Base-by-base conservation (phyloP, 2,113 vertebrate genomes). In the Capricornis sumatraensis region DNA sequence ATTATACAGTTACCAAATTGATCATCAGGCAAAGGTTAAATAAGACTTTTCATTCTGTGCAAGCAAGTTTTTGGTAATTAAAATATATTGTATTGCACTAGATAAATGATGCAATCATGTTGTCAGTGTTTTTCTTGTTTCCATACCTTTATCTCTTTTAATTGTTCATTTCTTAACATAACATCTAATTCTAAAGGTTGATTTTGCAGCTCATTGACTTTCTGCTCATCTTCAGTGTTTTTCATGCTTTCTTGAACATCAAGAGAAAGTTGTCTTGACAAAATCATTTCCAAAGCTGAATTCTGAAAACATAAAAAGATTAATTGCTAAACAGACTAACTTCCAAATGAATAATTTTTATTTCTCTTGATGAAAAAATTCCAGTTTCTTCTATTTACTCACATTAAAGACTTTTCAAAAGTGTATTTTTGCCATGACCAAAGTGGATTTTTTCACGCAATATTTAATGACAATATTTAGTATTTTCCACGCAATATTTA, bases 91-190 rank as follows among this genome's bases (percentile, higher is more conserved):
- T 98, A 90, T 84, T 60, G 62, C 7, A 62, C 78, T 92, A 64
- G 91, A 60, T 95, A 88, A 97, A 93, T 36, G 91, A 89, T 3
- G 50, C 94, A 97, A 96, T 98, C 97, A 97, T 16, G 87, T 36
- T 36, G 91, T 87, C 83, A 98, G 96, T 78, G 90, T 43, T 89
- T 97, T 97, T 95, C 87, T 55, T 88, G 85, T 97, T 98, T 97
- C 91, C 98, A 83, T 98, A 99, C 99, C 99, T 99, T 99, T 94
- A 99, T 99, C 79, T 99, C 99, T 96, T 99, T 98, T 55, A 99
- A 97, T 97, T 99, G 99, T 97, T 98, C 98, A 79, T 98, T 98
- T 99, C 99, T 99, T 81, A 99, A 98, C 74, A 98, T 89, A 1
- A 98, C 97, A 98, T 98, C 98, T 82, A 99, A 98, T 95, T 99